These are phyloP conservation scores for Chaenogobius annularis DNA, from an alignment of 2,113 vertebrate species.

Conservation along the genomic window DNA sequence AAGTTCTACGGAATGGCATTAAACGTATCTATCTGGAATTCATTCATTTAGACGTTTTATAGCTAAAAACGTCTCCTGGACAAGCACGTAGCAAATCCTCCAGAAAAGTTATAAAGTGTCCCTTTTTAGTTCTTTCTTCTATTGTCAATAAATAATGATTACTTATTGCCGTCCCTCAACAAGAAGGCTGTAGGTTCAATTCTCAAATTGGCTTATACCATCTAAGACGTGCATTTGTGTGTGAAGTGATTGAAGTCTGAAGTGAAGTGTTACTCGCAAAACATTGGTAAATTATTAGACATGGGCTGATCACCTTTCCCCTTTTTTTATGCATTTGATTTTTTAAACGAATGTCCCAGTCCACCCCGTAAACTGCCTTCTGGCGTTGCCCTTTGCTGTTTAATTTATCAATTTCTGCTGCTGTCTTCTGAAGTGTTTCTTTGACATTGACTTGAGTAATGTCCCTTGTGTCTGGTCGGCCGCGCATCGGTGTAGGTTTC, in stretches of 20 bases:
- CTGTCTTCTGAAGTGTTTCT: constrained; percentile 23
- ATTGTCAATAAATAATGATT: too few species aligned
- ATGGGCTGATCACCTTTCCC: too few species aligned
- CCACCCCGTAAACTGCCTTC: not conserved
- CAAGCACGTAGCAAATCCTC: not conserved
- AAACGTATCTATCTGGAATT: not conserved
- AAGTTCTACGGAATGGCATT: not conserved
- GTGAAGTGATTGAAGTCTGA: too few species aligned
- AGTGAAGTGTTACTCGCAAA: too few species aligned
- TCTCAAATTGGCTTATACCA: too few species aligned
- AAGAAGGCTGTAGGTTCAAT: not conserved
- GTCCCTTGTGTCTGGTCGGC: constrained; percentile 44
- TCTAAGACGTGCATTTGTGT: too few species aligned
- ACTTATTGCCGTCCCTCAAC: not conserved
- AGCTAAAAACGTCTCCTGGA: too few species aligned
- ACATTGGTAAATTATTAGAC: too few species aligned
- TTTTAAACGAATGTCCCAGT: not conserved
- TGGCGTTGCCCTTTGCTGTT: constrained; percentile 1
- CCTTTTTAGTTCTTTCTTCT: too few species aligned
- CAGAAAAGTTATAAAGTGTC: not conserved
- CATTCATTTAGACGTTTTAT: too few species aligned
- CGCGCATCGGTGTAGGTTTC: constrained; percentile 66
- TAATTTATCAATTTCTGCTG: constrained; percentile 18
- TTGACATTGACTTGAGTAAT: constrained; percentile 38
- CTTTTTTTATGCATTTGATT: too few species aligned